Conservation (phyloP, 2,888 invertebrate genomes). For the Ceraclea dissimilis region DNA sequence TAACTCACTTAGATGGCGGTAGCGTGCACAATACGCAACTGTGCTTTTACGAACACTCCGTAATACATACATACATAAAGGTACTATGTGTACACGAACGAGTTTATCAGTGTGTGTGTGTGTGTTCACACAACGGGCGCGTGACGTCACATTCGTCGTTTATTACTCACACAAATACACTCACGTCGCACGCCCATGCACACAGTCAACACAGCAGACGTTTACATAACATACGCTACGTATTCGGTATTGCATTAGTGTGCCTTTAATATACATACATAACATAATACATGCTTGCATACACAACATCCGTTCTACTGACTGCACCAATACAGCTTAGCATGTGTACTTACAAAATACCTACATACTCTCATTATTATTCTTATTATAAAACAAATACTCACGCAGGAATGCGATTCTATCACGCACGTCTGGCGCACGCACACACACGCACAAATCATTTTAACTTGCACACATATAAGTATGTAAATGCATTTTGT, state of each 20-base stretch:
- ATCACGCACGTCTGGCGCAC: conserved; percentile 14
- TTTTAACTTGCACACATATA: too few relatives aligned
- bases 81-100: background rate
- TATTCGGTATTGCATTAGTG: too few relatives aligned
- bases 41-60: too few relatives aligned
- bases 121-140: background rate
- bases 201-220: too few relatives aligned
- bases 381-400: background rate
- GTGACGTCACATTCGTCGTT: conserved; percentile 1
- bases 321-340: conserved; percentile 10
- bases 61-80: background rate
- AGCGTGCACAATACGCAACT: background rate
- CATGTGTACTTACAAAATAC: background rate
- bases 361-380: background rate
- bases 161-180: background rate
- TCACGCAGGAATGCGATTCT: conserved; percentile 8
- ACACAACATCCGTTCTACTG: conserved; percentile 9
- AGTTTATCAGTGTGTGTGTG: background rate
- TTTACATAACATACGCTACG: conserved; percentile 2
- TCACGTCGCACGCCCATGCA: too few relatives aligned
- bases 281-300: background rate
- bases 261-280: too few relatives aligned
- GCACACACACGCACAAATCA: conserved; percentile 9
- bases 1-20: background rate
- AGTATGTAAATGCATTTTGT: too few relatives aligned